Conservation (phyloP, 2,888 invertebrate species). For the Caradrina clavipalpis region DNA sequence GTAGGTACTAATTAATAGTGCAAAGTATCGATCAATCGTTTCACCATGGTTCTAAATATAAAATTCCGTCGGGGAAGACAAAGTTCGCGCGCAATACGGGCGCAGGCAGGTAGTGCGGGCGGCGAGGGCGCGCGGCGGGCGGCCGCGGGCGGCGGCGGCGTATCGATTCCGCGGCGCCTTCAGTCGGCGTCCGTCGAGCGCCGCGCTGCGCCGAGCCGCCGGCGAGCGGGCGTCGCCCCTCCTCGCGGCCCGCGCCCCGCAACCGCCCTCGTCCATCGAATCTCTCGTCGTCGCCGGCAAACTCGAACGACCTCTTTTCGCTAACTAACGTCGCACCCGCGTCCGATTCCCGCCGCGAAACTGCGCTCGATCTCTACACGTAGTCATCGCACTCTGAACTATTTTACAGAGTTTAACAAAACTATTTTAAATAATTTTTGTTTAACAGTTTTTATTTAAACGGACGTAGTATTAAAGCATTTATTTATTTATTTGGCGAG, state of each 20-base stretch:
- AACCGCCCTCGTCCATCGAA: slow-evolving; percentile 73
- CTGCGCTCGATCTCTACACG: slow-evolving; percentile 82
- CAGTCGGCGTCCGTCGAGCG: slow-evolving; percentile 90
- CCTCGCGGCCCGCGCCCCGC: slow-evolving; percentile 77
- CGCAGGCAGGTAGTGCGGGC: slow-evolving; percentile 82
- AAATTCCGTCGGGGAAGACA: slow-evolving; percentile 90
- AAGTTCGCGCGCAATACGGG: slow-evolving; percentile 91
- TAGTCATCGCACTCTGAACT: slow-evolving; percentile 61
- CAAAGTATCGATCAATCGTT: slow-evolving; percentile 90
- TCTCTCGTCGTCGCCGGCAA: slow-evolving; percentile 87
- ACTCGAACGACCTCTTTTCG: slow-evolving; percentile 90
- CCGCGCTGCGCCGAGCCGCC: slow-evolving; percentile 89
- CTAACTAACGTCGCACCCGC: slow-evolving; percentile 88
- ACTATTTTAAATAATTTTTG: slow-evolving; percentile 50
- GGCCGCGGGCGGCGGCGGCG: slow-evolving; percentile 83
- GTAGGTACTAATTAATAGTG: slow-evolving; percentile 85
- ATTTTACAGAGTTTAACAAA: slow-evolving; percentile 61
- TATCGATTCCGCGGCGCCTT: slow-evolving; percentile 89
- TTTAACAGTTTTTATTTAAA: slow-evolving; percentile 42
- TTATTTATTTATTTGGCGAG: slow-evolving; percentile 31
- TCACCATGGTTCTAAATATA: slow-evolving; percentile 91
- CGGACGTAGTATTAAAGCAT: slow-evolving; percentile 36
- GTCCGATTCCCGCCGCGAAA: slow-evolving; percentile 87
- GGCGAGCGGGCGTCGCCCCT: slow-evolving; percentile 86
- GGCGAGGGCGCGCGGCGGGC: slow-evolving; percentile 79